A percentile compares a stretch with the other conserved stretches of the same genome.
These are phyloP conservation scores for Alexandromys fortis DNA, from an alignment of 2,113 vertebrate species.

Conservation along the genomic window DNA sequence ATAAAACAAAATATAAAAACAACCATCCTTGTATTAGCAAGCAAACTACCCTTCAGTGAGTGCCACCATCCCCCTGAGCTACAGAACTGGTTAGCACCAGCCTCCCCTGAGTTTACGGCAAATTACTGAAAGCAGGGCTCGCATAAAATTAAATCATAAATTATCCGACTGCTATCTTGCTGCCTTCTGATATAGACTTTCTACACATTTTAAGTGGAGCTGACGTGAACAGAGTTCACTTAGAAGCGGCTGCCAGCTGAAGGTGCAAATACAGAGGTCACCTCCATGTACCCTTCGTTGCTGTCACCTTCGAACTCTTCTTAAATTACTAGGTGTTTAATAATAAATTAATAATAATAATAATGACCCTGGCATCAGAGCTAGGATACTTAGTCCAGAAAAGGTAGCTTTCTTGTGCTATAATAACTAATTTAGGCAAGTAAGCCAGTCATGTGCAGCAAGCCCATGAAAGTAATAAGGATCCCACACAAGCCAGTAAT, in stretches of 20 bases:
- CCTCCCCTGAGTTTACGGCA: constrained; percentile 95
- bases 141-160: constrained; percentile 99
- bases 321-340: constrained; percentile 85
- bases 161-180: constrained; percentile 97
- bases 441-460: constrained; percentile 87
- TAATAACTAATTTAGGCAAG: constrained; percentile 89
- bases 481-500: constrained; percentile 87
- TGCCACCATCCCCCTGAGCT: constrained; percentile 89
- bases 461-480: constrained; percentile 88
- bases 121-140: constrained; percentile 98
- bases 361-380: constrained; percentile 75
- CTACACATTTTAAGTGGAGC: constrained; percentile 91
- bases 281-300: constrained; percentile 85
- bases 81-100: constrained; percentile 92
- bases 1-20: constrained; percentile 93
- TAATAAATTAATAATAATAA: background rate
- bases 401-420: constrained; percentile 84
- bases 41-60: constrained; percentile 91
- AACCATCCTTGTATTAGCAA: constrained; percentile 91
- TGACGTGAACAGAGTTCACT: constrained; percentile 89
- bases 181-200: constrained; percentile 92
- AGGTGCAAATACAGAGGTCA: constrained; percentile 89
- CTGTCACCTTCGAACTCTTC: constrained; percentile 89
- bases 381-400: constrained; percentile 82
- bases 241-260: constrained; percentile 86